Conservation (phyloP, 2,797 vertebrate species). For the Chelidonichthys spinosus region DNA sequence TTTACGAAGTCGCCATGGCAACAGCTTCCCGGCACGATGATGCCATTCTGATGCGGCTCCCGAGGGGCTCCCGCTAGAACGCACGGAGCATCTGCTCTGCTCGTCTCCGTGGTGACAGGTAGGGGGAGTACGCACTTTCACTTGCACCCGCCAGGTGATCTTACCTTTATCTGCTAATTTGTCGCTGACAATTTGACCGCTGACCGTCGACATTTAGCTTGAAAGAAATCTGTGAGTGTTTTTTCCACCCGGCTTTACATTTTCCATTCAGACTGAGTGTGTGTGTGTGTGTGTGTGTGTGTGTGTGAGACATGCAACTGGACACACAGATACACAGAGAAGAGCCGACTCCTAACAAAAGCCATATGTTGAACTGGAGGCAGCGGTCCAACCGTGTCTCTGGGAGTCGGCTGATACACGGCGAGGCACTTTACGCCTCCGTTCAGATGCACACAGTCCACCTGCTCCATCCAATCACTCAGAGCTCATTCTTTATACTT, state of each 20-base stretch:
- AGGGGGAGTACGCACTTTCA: background rate
- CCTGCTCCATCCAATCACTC: constrained; percentile 40
- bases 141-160: background rate
- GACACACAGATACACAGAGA: constrained; percentile 49
- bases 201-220: constrained; percentile 66
- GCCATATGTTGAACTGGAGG: constrained; percentile 78
- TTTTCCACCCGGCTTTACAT: constrained; percentile 77
- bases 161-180: background rate
- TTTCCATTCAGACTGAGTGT: constrained; percentile 67
- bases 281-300: constrained; percentile 27
- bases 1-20: constrained; percentile 59
- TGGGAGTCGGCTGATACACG: constrained; percentile 38
- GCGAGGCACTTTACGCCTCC: constrained; percentile 56
- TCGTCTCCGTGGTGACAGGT: background rate
- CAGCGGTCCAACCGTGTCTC: constrained; percentile 57
- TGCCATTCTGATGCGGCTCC: constrained; percentile 35
- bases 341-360: constrained; percentile 81
- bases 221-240: constrained; percentile 70
- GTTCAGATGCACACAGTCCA: constrained; percentile 32
- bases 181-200: too few species aligned
- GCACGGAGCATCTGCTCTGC: constrained; percentile 9
- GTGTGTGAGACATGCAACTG: constrained; percentile 60
- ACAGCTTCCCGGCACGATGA: constrained; percentile 36
- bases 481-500: constrained; percentile 9
- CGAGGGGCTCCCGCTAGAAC: constrained; percentile 11